phyloP scores from a whole-genome alignment of 2,113 vertebrate species.

The Erythrocebus patas region DNA sequence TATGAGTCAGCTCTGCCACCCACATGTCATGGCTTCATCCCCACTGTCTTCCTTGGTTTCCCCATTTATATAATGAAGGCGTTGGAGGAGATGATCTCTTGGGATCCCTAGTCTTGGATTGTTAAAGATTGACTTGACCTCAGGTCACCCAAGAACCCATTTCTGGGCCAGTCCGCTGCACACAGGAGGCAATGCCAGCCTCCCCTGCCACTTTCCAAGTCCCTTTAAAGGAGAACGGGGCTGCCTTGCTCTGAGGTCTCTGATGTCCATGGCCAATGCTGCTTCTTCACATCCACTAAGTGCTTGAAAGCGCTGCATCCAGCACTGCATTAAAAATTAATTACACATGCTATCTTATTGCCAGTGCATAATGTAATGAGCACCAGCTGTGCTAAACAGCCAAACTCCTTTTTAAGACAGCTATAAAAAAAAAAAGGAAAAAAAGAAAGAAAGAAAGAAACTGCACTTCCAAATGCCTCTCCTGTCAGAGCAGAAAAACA shows the following conservation, averaged over 20 bases:
- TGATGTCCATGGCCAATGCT: conserved; percentile 81
- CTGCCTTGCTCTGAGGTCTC: conserved; percentile 78
- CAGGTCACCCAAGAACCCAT: not conserved
- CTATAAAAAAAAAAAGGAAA: conserved; percentile 85
- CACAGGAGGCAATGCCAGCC: fast-evolving
- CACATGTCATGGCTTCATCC: fast-evolving
- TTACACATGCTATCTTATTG: conserved; percentile 96
- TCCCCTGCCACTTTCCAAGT: not conserved
- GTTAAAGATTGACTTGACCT: not conserved
- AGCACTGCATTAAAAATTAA: conserved; percentile 93
- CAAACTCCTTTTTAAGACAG: conserved; percentile 93
- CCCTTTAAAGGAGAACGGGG: conserved; percentile 76
- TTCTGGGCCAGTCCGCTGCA: not conserved
- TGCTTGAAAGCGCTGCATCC: conserved; percentile 87
- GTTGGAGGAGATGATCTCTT: not conserved
- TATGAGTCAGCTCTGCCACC: not conserved
- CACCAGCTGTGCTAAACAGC: conserved; percentile 93
- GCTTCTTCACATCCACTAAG: conserved; percentile 82
- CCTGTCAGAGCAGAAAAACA: conserved; percentile 86
- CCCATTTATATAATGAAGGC: not conserved
- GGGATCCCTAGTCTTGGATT: too few species aligned
- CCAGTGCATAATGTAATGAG: conserved; percentile 93
- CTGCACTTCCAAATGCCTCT: conserved; percentile 88
- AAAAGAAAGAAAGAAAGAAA: conserved; percentile 80
- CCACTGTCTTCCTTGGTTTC: not conserved